Percentiles rank a stretch among this genome's conserved stretches.
These are phyloP conservation scores for Agriotes lineatus DNA, from an alignment of 2,888 invertebrate species.

Conservation along the genomic window DNA sequence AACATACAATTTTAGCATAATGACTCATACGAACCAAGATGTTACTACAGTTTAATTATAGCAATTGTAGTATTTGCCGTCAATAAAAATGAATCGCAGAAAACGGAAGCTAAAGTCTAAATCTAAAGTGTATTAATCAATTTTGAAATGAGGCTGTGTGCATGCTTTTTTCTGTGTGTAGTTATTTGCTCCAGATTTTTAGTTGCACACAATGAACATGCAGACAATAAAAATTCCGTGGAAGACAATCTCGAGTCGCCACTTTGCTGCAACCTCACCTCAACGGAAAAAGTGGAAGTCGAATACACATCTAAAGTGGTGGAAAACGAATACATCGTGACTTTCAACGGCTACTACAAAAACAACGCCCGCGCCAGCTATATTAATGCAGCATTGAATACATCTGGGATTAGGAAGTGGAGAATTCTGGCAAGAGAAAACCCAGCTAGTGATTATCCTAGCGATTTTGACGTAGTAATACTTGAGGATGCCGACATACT, in stretches of 20 bases:
- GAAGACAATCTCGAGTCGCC: constrained; percentile 65
- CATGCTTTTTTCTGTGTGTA: constrained; percentile 25
- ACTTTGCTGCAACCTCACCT: constrained; percentile 64
- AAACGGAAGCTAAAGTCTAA: constrained; percentile 57
- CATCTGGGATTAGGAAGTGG: constrained; percentile 82
- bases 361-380: constrained; percentile 79
- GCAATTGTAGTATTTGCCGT: background rate
- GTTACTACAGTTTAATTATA: no score
- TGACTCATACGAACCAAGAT: no score
- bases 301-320: constrained; percentile 75
- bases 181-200: constrained; percentile 2
- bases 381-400: constrained; percentile 81
- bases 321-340: constrained; percentile 87
- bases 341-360: constrained; percentile 87
- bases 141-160: constrained; percentile 25
- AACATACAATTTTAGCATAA: no score
- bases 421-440: constrained; percentile 82
- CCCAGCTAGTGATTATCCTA: constrained; percentile 87
- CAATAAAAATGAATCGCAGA: constrained; percentile 54
- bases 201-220: constrained; percentile 15
- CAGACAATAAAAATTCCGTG: constrained; percentile 36
- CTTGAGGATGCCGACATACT: constrained; percentile 70
- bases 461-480: constrained; percentile 93
- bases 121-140: constrained; percentile 43
- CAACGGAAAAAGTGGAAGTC: constrained; percentile 68